Base-by-base conservation (phyloP, 2,888 invertebrate genomes). In the Cantharis lateralis region DNA sequence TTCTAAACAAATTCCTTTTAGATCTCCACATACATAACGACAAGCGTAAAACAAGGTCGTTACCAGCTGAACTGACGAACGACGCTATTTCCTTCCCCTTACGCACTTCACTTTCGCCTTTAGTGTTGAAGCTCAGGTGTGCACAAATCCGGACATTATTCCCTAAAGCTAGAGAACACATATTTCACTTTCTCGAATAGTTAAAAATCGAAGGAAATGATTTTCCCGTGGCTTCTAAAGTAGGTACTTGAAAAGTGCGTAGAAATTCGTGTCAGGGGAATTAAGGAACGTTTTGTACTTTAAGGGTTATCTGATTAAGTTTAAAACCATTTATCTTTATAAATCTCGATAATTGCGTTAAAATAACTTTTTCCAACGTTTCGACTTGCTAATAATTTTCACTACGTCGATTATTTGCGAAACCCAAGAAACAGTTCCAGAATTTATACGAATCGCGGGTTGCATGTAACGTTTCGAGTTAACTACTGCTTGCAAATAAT, bases 21-120 rank as follows among this genome's bases (percentile, higher is more conserved):
- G 82, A 82, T 82, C 79, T 79, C 81, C 82, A 81, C 83, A 83
- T 83, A 82, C 83, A 83, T 83, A 84, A 84, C 83, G 84, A 84
- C 83, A 83, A 82, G 83, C 82, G 82, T 83, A 83, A 83, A 81
- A 83, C 81, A 79, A 80, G 82, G 82, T 84, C 83, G 83, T 84
- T 83, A 82, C 83, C 81, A 81, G 81, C 82, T 80, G 78, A 80
- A 82, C 82, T 83, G 84, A 84, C 82, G 83, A 82, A 84, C 82
- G 82, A 81, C 81, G 79, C 82, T 79, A 83, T 83, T 84, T 84
- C 82, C 82, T 79, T 79, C 79, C 32, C 80, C 74, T 76, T 78
- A 79, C 82, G 82, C 80, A 77, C 79, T 73, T 72, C 72, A 63
- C 75, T 71, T 78, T 70, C 72, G 62, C 78, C 71, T 32, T 72